A percentile compares a stretch with the other conserved stretches of the same genome.
phyloP scores from a whole-genome alignment of 1,140 invertebrate genomes.

The Cryptotermes secundus region DNA sequence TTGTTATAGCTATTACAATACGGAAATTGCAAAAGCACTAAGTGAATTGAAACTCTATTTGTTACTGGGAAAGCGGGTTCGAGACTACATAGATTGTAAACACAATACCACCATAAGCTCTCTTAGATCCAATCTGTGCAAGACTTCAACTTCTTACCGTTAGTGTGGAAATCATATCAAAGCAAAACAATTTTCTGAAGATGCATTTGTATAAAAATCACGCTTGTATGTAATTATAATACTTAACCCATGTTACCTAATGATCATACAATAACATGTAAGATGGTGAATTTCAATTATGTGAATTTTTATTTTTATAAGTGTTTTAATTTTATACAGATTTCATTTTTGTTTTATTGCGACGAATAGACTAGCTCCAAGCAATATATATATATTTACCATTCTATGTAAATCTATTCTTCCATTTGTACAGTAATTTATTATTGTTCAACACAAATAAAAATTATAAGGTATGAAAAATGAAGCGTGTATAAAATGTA shows the following conservation, averaged over 20 bases:
- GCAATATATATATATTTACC: background rate
- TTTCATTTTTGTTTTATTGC: background rate
- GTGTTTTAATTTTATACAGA: background rate
- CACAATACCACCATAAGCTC: background rate
- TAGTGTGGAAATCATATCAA: slow-evolving; percentile 2
- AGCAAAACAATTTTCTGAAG: background rate
- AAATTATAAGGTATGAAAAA: background rate
- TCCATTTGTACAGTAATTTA: slow-evolving; percentile 10
- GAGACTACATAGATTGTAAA: too few relatives aligned
- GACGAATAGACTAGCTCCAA: background rate
- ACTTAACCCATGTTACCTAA: background rate
- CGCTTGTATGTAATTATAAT: background rate
- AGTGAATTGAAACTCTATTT: background rate
- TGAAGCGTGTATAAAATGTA: background rate
- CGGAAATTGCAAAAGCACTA: background rate
- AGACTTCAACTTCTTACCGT: background rate
- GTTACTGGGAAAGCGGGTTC: background rate
- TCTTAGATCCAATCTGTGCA: background rate
- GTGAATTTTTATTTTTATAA: slow-evolving; percentile 12
- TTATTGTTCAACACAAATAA: slow-evolving; percentile 1
- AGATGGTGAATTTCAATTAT: background rate
- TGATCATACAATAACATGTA: slow-evolving; percentile 8
- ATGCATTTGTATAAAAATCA: slow-evolving; percentile 3
- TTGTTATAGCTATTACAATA: background rate
- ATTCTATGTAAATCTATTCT: slow-evolving; percentile 10